These are phyloP conservation scores for Plectropomus leopardus DNA, from an alignment of 2,113 vertebrate species.

Conservation along the genomic window DNA sequence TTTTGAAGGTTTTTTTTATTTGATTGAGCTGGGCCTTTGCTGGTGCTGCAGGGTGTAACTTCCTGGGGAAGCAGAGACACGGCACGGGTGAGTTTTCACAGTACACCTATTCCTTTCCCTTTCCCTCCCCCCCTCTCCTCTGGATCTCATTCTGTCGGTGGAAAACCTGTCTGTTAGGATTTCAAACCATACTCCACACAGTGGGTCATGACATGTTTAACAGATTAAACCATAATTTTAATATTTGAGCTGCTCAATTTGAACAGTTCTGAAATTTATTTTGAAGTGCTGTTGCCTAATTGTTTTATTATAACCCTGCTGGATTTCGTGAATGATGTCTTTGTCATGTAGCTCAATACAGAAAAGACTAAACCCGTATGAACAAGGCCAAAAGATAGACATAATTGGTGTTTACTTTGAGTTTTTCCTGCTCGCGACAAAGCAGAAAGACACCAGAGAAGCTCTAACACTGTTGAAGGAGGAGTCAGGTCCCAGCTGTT, in stretches of 20 bases:
- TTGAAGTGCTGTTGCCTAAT: slow-evolving; percentile 50
- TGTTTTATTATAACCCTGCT: slow-evolving; percentile 50
- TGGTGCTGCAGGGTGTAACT: slow-evolving; percentile 94
- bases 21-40: slow-evolving; percentile 91
- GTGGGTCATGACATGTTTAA: slow-evolving; percentile 65
- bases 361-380: slow-evolving; percentile 31
- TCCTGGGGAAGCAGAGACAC: slow-evolving; percentile 94
- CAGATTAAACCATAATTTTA: slow-evolving; percentile 63
- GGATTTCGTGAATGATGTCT: slow-evolving; percentile 51
- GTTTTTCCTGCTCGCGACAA: slow-evolving; percentile 55
- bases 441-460: slow-evolving; percentile 49
- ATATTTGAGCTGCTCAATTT: slow-evolving; percentile 58
- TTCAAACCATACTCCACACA: slow-evolving; percentile 33
- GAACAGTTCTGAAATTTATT: slow-evolving; percentile 40
- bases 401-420: slow-evolving; percentile 51
- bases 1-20: slow-evolving; percentile 71
- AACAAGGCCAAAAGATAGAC: slow-evolving; percentile 35
- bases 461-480: slow-evolving; percentile 45
- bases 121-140: slow-evolving; percentile 17
- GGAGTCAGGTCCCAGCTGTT: slow-evolving; percentile 67
- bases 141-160: slow-evolving; percentile 54
- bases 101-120: slow-evolving; percentile 66
- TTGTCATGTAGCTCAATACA: slow-evolving; percentile 47
- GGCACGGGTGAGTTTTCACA: slow-evolving; percentile 94
- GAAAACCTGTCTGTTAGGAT: slow-evolving; percentile 55